Evolutionary conservation across 1,140 invertebrate species (phyloP), one percentile per base, ranked within the genome.

Genomic region (Bombus soroeensis): DNA sequence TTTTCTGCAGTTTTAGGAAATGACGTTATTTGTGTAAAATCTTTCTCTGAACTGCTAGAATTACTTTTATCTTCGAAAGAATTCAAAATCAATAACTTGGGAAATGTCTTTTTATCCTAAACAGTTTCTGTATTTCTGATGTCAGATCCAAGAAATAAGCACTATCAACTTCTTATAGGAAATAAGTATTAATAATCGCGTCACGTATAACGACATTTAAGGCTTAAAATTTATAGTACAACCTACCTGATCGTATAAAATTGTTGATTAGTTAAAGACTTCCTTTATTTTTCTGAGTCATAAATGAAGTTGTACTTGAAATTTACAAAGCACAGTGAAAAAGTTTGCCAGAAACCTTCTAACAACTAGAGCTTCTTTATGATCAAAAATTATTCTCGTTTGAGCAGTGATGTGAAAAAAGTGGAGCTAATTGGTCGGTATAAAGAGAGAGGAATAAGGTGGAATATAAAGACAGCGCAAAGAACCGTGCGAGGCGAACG

Each of bases 401-500:
- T 53, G 47, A 8, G 18, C 18, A 53, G 47, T 53, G 47, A 53
- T 9, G 25, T 1, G 75, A 62, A 77, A 32, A 12, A 28, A 66
- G 8, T 6, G 15, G 57, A 41, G 70, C 34, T 71, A 77, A 62
- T 39, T 59, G 39, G 18, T 18, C 13, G 28, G 15, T 2, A 6
- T 15, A 47, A 47, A 37, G n/a, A 8, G 32, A 28, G 22, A 39
- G 68, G 10, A 72, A n/a, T 43, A 15, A n/a, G 18, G 25, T 22
- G 62, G 6, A 39, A 47, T 80, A 57, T 15, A 39, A 53, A 47
- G 39, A 70, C 9, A 43, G 22, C 25, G 34, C 12, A 12, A n/a
- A 22, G 62, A 70, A 70, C 25, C 34, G 43, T 25, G 74, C 13
- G n/a, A 77, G 15, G 68, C 32, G 82, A 78, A 78, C 57, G 47